Conservation (phyloP, 2,113 vertebrate species). For the Turdus rufiventris region DNA sequence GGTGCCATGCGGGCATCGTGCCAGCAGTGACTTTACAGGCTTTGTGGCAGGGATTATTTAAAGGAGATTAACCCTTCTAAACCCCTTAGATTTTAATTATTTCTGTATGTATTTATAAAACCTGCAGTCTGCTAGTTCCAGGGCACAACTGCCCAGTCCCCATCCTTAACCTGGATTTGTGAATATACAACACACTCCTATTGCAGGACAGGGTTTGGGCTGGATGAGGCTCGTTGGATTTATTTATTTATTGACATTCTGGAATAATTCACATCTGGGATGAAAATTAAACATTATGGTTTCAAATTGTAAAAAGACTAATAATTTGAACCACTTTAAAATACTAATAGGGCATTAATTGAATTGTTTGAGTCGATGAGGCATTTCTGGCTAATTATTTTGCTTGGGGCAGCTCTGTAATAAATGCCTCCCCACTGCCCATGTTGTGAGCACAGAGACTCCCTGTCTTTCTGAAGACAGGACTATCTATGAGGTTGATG, state of each 20-base stretch:
- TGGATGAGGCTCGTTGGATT: background rate
- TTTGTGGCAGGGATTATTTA: constrained; percentile 86
- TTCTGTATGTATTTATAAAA: constrained; percentile 88
- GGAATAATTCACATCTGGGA: background rate
- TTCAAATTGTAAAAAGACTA: constrained; percentile 18
- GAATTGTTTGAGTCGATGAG: background rate
- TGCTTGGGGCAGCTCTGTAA: background rate
- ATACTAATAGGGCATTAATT: background rate
- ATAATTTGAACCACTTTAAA: background rate
- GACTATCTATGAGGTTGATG: background rate
- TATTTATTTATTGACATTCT: background rate
- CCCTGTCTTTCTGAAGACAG: background rate
- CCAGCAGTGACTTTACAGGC: constrained; percentile 81
- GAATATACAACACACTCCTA: background rate
- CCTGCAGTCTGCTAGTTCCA: constrained; percentile 75
- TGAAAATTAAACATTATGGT: background rate
- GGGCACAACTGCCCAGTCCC: constrained; percentile 71
- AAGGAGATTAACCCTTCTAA: constrained; percentile 88
- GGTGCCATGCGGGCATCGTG: constrained; percentile 61
- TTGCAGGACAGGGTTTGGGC: background rate
- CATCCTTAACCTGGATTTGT: constrained; percentile 72
- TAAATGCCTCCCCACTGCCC: background rate
- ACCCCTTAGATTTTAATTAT: constrained; percentile 96
- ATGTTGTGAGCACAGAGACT: background rate
- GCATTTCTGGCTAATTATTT: background rate